These are phyloP conservation scores for Drosophila tsacasi DNA, from an alignment of 1,140 invertebrate genomes.

Conservation along the genomic window DNA sequence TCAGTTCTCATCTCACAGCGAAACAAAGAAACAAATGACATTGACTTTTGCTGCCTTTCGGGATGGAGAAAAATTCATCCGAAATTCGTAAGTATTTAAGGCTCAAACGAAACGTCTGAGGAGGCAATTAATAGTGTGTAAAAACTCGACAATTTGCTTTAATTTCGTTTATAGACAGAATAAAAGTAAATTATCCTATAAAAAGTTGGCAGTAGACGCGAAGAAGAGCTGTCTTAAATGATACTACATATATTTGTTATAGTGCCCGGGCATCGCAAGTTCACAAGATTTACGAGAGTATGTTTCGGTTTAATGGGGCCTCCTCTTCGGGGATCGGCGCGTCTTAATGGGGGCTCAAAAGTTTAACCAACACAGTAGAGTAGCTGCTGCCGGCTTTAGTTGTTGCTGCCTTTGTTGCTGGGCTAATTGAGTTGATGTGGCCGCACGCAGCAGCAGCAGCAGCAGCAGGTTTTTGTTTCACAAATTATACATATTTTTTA, in stretches of 20 bases:
- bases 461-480: conserved; percentile 52
- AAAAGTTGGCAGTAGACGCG: conserved; percentile 1
- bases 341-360: conserved; percentile 42
- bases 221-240: conserved; percentile 15
- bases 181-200: conserved; percentile 44
- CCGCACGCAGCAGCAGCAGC: conserved; percentile 27
- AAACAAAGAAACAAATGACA: conserved; percentile 52
- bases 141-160: conserved; percentile 36
- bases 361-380: conserved; percentile 30
- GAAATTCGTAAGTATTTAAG: conserved; percentile 18
- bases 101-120: conserved; percentile 14
- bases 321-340: not conserved
- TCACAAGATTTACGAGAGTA: conserved; percentile 42
- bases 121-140: conserved; percentile 45
- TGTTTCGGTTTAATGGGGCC: conserved; percentile 32
- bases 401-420: conserved; percentile 34
- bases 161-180: conserved; percentile 40
- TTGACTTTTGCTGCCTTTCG: conserved; percentile 25
- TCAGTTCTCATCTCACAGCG: conserved; percentile 41
- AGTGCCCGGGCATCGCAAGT: conserved; percentile 13
- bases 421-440: conserved; percentile 48
- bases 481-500: conserved; percentile 51
- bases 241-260: conserved; percentile 22
- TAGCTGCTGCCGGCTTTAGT: conserved; percentile 9
- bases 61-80: conserved; percentile 30